These are phyloP conservation scores for Nebria ingens DNA, from an alignment of 1,140 invertebrate genomes.

Conservation along the genomic window DNA sequence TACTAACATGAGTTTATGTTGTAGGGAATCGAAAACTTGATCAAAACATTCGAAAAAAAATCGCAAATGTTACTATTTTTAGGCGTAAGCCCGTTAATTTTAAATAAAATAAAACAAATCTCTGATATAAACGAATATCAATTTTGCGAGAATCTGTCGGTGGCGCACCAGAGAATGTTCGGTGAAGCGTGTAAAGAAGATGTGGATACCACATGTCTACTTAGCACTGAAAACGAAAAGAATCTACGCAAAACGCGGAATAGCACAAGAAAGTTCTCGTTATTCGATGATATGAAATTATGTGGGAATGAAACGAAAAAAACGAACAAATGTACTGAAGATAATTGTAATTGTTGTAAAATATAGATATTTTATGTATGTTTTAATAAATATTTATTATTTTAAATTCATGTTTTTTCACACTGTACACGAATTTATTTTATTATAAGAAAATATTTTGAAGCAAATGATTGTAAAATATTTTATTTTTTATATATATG, in stretches of 20 bases:
- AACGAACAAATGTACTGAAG: background rate
- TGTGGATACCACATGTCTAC: constrained; percentile 12
- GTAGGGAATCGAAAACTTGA: constrained; percentile 22
- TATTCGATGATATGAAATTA: background rate
- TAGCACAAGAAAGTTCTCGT: background rate
- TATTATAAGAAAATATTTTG: too few species aligned
- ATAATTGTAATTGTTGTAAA: background rate
- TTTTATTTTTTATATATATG: too few species aligned
- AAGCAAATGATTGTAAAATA: too few species aligned
- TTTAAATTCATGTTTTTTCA: too few species aligned
- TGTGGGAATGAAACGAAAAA: background rate
- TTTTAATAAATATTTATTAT: background rate
- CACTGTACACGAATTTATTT: too few species aligned
- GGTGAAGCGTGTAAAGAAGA: constrained; percentile 10
- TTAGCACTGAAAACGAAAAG: constrained; percentile 14
- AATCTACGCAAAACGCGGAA: background rate
- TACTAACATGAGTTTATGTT: constrained; percentile 15
- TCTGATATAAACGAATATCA: constrained; percentile 19
- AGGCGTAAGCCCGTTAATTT: constrained; percentile 22
- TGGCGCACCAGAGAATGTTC: constrained; percentile 13
- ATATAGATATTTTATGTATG: background rate
- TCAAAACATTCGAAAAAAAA: constrained; percentile 23
- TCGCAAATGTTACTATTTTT: constrained; percentile 19
- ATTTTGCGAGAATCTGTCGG: constrained; percentile 17
- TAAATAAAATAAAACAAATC: constrained; percentile 18